phyloP scores from a whole-genome alignment of 2,113 vertebrate species.

The Tamias sibiricus region DNA sequence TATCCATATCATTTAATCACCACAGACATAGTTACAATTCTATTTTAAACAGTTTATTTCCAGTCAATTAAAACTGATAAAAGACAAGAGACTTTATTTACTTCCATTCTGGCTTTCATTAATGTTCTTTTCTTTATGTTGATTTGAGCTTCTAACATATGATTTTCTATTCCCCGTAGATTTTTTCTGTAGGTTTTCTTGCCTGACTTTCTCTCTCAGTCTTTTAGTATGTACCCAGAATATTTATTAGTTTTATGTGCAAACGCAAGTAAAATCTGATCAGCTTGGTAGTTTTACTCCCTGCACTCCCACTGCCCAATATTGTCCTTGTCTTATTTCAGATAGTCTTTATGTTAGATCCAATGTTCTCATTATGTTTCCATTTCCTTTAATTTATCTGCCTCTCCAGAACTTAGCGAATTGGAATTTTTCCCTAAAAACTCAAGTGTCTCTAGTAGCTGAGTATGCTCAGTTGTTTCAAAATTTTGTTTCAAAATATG shows the following conservation, averaged over 20 bases:
- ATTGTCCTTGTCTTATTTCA: constrained; percentile 34
- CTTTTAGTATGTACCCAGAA: background rate
- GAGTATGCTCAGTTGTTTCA: background rate
- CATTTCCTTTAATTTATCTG: background rate
- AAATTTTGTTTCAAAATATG: constrained; percentile 54
- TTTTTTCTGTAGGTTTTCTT: background rate
- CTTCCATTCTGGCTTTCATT: background rate
- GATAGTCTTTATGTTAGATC: constrained; percentile 10
- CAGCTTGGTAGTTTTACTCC: constrained; percentile 31
- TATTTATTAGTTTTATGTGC: constrained; percentile 44
- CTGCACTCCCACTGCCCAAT: background rate
- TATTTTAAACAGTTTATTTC: background rate
- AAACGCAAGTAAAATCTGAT: constrained; percentile 22
- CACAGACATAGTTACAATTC: background rate
- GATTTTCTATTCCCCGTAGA: background rate
- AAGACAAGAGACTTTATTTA: background rate
- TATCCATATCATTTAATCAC: background rate
- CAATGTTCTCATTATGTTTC: background rate
- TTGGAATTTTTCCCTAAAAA: background rate
- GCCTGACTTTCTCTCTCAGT: constrained; percentile 16
- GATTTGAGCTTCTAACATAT: background rate
- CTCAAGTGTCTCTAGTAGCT: background rate
- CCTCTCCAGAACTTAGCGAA: background rate
- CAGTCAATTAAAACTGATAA: background rate
- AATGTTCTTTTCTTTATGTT: background rate